A percentile compares a stretch with the other conserved stretches of the same genome.
Conservation (phyloP, 2,888 invertebrate species). For the Brachypalpus laphriformis region DNA sequence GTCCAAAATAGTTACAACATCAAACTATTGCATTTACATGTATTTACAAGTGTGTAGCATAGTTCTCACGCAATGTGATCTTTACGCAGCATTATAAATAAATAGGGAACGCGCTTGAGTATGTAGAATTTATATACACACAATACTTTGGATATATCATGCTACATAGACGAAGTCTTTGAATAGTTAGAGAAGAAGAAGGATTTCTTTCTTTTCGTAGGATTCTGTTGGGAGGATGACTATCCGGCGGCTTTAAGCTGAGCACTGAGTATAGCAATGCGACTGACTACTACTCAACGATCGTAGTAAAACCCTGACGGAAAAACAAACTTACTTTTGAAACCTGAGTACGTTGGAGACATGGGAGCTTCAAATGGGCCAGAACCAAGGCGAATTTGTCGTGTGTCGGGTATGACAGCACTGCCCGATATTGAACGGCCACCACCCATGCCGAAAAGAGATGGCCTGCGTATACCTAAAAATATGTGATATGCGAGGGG, state of each 20-base stretch:
- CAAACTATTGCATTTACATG: slow-evolving; percentile 18
- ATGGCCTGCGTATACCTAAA: slow-evolving; percentile 86
- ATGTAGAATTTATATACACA: slow-evolving; percentile 3
- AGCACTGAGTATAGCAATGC: slow-evolving; percentile 41
- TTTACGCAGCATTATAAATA: slow-evolving; percentile 5
- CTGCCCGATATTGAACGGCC: slow-evolving; percentile 86
- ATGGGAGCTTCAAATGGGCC: slow-evolving; percentile 74
- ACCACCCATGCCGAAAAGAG: slow-evolving; percentile 84
- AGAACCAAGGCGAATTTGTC: slow-evolving; percentile 75
- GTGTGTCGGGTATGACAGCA: slow-evolving; percentile 78
- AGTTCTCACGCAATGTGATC: slow-evolving; percentile 1
- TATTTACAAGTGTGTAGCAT: slow-evolving; percentile 15
- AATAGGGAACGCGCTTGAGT: background rate
- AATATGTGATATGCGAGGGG: slow-evolving; percentile 75
- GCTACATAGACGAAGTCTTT: slow-evolving; percentile 16
- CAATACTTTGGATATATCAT: slow-evolving; percentile 16
- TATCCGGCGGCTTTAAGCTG: slow-evolving; percentile 24
- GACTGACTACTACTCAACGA: slow-evolving; percentile 42
- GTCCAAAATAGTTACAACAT: slow-evolving; percentile 16
- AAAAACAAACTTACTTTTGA: slow-evolving; percentile 72
- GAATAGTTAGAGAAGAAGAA: slow-evolving; percentile 16
- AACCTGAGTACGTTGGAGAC: slow-evolving; percentile 67
- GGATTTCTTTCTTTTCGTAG: slow-evolving; percentile 20
- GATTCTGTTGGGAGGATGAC: slow-evolving; percentile 21
- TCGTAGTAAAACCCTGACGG: slow-evolving; percentile 53